Percentiles rank a stretch among this genome's conserved stretches.
phyloP scores from a whole-genome alignment of 2,888 invertebrate genomes.

The Agonopterix arenella region DNA sequence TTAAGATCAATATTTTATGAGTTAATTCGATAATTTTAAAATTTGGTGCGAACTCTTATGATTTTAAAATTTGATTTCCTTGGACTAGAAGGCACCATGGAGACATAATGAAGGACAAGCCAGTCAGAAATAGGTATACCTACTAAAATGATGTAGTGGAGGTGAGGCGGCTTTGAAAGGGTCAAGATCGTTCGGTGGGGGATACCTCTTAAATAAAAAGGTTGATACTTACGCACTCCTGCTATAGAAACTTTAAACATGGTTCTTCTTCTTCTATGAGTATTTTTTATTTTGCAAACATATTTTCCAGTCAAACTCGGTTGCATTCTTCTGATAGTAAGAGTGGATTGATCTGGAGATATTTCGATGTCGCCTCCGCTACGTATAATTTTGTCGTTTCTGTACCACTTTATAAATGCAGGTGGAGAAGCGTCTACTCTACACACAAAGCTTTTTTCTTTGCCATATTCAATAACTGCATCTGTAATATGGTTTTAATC shows the following conservation, averaged over 20 bases:
- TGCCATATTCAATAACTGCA: constrained; percentile 23
- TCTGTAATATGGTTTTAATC: constrained; percentile 20
- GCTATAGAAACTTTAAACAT: constrained; percentile 23
- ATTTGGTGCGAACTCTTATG: no score
- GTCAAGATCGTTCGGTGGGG: no score
- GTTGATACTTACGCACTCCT: constrained; percentile 25
- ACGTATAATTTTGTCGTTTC: constrained; percentile 15
- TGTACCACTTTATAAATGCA: constrained; percentile 31
- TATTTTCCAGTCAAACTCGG: constrained; percentile 22
- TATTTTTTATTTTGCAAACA: constrained; percentile 28
- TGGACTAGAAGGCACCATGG: no score
- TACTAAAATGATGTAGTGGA: no score
- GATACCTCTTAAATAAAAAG: background rate
- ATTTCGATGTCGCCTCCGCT: constrained; percentile 17
- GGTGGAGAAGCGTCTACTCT: constrained; percentile 32
- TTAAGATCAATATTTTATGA: no score
- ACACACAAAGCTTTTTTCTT: constrained; percentile 22
- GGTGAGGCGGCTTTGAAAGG: no score
- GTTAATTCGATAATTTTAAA: no score
- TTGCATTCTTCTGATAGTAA: constrained; percentile 30
- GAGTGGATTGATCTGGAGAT: constrained; percentile 20
- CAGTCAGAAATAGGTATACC: no score
- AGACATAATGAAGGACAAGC: no score
- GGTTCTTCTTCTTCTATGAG: constrained; percentile 13
- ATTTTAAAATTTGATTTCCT: no score